phyloP scores from a whole-genome alignment of 1,140 invertebrate genomes.

The Trypoxylus dichotomus region DNA sequence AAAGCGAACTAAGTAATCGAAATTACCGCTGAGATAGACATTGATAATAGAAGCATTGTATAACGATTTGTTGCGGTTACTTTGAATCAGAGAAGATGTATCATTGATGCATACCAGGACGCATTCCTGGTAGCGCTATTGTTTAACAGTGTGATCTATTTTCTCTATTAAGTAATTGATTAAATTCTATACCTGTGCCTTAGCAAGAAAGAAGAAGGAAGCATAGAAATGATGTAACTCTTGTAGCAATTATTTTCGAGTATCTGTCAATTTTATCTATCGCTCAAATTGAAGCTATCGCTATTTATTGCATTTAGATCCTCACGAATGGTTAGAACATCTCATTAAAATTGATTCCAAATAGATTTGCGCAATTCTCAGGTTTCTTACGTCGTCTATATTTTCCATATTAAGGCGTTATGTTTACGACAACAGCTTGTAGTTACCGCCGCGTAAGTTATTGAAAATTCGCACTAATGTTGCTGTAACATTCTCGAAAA shows the following conservation, averaged over 20 bases:
- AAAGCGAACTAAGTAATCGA: neutral
- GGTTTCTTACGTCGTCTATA: neutral
- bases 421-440: neutral
- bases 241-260: neutral
- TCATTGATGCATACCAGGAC: neutral
- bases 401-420: neutral
- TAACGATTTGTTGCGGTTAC: neutral
- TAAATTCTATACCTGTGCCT: neutral
- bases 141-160: neutral
- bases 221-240: neutral
- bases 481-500: neutral
- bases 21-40: neutral
- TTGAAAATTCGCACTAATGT: neutral
- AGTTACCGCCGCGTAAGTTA: neutral
- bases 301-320: neutral
- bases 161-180: neutral
- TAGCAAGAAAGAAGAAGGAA: neutral
- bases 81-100: neutral
- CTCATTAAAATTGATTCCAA: constrained; percentile 6
- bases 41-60: neutral
- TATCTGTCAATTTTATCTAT: neutral
- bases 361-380: neutral
- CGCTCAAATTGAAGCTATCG: neutral
- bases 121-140: neutral
- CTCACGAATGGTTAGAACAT: neutral